phyloP scores from a whole-genome alignment of 2,113 vertebrate species.

The Tichodroma muraria region DNA sequence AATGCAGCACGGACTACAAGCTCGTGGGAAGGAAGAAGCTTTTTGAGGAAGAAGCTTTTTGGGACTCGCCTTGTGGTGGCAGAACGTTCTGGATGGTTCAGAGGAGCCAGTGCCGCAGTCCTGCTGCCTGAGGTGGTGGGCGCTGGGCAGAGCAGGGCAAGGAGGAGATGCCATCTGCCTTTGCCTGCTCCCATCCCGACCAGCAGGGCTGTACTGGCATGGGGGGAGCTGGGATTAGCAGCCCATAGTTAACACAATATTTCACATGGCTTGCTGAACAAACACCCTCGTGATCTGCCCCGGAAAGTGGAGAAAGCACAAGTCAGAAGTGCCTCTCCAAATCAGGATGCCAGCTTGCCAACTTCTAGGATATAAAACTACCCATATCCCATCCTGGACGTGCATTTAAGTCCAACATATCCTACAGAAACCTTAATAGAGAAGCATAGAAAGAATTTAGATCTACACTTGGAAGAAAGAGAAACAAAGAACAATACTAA shows the following conservation, averaged over 20 bases:
- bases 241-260: not conserved
- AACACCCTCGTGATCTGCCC: not conserved
- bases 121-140: not conserved
- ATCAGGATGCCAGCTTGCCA: not conserved
- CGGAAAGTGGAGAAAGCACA: not conserved
- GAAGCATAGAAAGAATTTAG: not conserved
- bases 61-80: not conserved
- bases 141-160: not conserved
- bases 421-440: not conserved
- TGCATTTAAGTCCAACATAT: not conserved
- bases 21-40: not conserved
- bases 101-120: not conserved
- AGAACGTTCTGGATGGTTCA: accelerated
- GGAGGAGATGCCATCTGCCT: not conserved
- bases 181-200: not conserved
- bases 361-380: not conserved
- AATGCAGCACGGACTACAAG: not conserved
- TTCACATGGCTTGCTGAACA: not conserved
- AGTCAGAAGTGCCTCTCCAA: not conserved
- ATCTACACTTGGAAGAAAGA: not conserved
- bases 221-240: not conserved
- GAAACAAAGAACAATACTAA: not conserved
- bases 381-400: not conserved
- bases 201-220: accelerated
- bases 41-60: not conserved